phyloP scores from a whole-genome alignment of 1,140 invertebrate genomes.

The Euura saliciscinereae region DNA sequence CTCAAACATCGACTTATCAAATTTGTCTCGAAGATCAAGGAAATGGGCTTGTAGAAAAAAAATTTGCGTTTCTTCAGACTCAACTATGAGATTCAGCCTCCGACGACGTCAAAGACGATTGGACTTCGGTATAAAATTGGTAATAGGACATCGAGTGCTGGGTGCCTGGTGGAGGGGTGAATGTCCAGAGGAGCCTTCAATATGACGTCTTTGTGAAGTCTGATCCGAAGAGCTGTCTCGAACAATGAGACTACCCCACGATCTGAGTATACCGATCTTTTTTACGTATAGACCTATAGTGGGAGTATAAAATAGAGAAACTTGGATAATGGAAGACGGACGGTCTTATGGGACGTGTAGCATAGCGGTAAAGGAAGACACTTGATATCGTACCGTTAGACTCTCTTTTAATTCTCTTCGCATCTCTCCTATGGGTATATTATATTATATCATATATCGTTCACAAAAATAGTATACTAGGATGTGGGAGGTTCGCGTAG shows the following conservation, averaged over 20 bases:
- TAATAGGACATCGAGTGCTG: constrained; percentile 10
- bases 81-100: too few relatives aligned
- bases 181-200: neutral
- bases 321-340: neutral
- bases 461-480: neutral
- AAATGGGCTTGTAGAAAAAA: too few relatives aligned
- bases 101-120: too few relatives aligned
- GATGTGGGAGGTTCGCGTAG: neutral
- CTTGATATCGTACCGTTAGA: constrained; percentile 47
- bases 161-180: neutral
- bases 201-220: constrained; percentile 23
- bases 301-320: neutral
- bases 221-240: too few relatives aligned
- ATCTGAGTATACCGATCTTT: too few relatives aligned
- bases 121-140: too few relatives aligned
- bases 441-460: neutral
- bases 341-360: neutral
- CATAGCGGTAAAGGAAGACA: constrained; percentile 28
- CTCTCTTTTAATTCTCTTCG: constrained; percentile 39
- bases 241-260: too few relatives aligned
- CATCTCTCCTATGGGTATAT: constrained; percentile 17
- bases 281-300: too few relatives aligned
- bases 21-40: too few relatives aligned
- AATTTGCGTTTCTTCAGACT: too few relatives aligned
- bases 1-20: too few relatives aligned